Percentiles rank a stretch among this genome's conserved stretches.
phyloP scores from a whole-genome alignment of 2,113 vertebrate species.

The Tragelaphus scriptus region DNA sequence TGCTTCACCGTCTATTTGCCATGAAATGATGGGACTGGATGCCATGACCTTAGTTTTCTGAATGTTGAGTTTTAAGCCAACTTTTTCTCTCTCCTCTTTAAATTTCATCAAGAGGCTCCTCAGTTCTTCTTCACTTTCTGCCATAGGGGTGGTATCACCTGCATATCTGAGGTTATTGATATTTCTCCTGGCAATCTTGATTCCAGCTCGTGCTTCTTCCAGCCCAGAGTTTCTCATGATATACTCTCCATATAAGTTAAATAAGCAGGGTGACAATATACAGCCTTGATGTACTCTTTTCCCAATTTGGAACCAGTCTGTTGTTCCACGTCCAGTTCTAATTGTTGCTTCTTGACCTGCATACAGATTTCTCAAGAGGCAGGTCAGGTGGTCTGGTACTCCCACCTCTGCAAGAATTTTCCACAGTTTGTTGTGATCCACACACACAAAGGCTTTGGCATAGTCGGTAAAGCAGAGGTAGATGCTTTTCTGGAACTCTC shows the following conservation, averaged over 20 bases:
- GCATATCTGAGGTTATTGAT: neutral
- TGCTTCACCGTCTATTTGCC: neutral
- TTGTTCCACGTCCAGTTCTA: neutral
- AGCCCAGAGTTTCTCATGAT: neutral
- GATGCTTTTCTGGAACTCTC: neutral
- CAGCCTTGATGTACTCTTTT: neutral
- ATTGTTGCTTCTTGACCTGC: neutral
- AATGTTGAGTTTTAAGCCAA: neutral
- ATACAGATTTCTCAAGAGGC: neutral
- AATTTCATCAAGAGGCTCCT: neutral
- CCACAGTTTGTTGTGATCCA: neutral
- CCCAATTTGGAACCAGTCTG: neutral
- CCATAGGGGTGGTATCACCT: neutral
- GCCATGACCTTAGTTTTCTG: neutral
- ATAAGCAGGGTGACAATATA: neutral
- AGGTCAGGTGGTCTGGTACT: neutral
- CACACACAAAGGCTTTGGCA: neutral
- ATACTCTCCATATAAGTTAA: neutral
- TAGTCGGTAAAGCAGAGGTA: neutral
- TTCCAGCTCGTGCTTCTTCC: neutral
- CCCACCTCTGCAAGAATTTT: neutral
- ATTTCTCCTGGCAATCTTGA: neutral
- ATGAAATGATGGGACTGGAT: neutral
- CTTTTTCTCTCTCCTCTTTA: neutral
- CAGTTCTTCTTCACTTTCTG: neutral